Percentiles rank a stretch among this genome's conserved stretches.
These are phyloP conservation scores for Centropus bengalensis DNA, from an alignment of 2,113 vertebrate genomes.

Conservation along the genomic window DNA sequence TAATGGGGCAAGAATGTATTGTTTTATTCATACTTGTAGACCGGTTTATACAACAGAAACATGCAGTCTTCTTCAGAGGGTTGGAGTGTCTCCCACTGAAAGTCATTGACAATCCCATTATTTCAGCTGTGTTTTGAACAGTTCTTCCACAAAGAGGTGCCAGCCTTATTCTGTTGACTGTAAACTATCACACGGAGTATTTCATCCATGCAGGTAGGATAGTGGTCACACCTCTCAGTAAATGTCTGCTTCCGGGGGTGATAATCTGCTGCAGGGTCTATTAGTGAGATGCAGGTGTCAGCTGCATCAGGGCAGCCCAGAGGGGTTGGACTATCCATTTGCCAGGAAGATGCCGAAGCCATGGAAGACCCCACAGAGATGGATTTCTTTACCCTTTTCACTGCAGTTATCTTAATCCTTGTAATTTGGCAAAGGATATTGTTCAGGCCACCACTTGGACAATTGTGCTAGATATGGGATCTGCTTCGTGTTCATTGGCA, in stretches of 20 bases:
- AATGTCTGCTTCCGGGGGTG: not conserved
- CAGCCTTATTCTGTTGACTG: conserved; percentile 8
- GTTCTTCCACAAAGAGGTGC: conserved; percentile 56
- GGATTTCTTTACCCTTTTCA: not conserved
- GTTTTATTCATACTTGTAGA: conserved; percentile 33
- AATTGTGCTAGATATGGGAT: fast-evolving
- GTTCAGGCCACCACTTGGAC: not conserved
- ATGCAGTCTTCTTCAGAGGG: conserved; percentile 1
- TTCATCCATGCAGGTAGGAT: not conserved
- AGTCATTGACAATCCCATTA: not conserved
- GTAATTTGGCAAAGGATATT: not conserved
- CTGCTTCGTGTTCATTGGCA: not conserved
- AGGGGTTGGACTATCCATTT: not conserved
- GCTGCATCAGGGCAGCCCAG: not conserved
- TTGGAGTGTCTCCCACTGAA: not conserved
- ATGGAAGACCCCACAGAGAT: conserved; percentile 4
- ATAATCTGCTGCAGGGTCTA: not conserved
- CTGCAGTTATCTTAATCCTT: not conserved
- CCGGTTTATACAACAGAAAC: conserved; percentile 26
- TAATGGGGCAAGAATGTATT: conserved; percentile 41
- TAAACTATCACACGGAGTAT: not conserved
- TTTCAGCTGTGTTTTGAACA: conserved; percentile 6
- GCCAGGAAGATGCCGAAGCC: not conserved
- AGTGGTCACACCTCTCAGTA: not conserved
- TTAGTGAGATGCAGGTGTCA: not conserved